phyloP scores from a whole-genome alignment of 2,888 invertebrate genomes.

The Esperia sulphurella region DNA sequence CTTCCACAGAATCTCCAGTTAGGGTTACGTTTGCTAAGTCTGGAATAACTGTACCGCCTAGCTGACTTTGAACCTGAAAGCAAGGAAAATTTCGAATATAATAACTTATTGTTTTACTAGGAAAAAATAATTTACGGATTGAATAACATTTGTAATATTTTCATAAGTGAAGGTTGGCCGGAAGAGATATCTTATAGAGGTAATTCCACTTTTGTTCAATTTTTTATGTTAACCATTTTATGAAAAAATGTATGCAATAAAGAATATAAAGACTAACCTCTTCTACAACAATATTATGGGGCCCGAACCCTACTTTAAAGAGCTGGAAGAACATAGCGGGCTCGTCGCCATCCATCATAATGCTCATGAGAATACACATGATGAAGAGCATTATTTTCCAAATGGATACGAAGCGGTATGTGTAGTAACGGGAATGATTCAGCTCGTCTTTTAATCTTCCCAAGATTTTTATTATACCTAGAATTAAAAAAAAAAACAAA shows the following conservation, averaged over 20 bases:
- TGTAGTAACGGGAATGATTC: constrained; percentile 90
- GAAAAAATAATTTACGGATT: too few species aligned
- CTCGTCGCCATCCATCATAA: constrained; percentile 87
- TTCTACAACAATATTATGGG: constrained; percentile 88
- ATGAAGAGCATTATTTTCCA: constrained; percentile 94
- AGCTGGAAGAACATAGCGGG: constrained; percentile 87
- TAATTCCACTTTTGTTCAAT: too few species aligned
- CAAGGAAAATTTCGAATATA: background rate
- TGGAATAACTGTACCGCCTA: constrained; percentile 81
- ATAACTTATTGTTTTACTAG: too few species aligned
- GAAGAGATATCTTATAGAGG: too few species aligned
- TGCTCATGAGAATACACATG: constrained; percentile 84
- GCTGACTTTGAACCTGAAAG: constrained; percentile 79
- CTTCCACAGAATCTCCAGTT: constrained; percentile 86
- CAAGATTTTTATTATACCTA: constrained; percentile 85
- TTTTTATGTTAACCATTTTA: too few species aligned
- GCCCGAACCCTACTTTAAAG: constrained; percentile 86
- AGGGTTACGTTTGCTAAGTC: constrained; percentile 88
- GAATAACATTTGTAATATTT: too few species aligned
- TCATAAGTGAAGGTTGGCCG: too few species aligned
- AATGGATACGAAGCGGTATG: constrained; percentile 91
- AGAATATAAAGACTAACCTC: constrained; percentile 66
- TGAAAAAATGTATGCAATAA: too few species aligned
- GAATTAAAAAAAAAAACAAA: constrained; percentile 18
- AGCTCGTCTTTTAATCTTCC: constrained; percentile 90